Evolutionary conservation across 1,140 invertebrate genomes (phyloP), one percentile per base, ranked within the genome.

Genomic region (Zophobas atratus): DNA sequence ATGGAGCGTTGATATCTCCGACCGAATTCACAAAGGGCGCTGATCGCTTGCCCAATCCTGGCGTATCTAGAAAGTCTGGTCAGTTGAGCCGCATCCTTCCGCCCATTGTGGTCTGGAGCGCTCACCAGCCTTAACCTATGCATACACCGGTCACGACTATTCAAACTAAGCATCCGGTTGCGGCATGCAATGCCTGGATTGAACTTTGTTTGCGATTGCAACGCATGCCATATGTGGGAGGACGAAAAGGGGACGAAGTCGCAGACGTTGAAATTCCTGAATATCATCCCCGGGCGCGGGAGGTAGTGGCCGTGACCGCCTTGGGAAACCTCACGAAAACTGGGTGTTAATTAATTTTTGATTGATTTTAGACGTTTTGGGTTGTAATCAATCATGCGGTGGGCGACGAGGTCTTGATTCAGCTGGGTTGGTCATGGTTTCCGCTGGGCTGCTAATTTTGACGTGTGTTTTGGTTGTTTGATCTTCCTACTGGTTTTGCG

Each of bases 91-190:
- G 67, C 73, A 79, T 79, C 78, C 78, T 79, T 79, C 78, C 78
- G 78, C 73, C 78, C 78, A 79, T 79, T 79, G 75, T 79, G 53
- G 78, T 71, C 72, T 71, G 73, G 73, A 53, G 39, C 71, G 56
- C 56, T 55, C 48, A 79, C 56, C 70, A 79, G 75, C 78, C 78
- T 79, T 79, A 79, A 79, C 78, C 78, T 79, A 79, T 79, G 70
- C 8, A 46, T 79, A 63, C 63, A 32, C 51, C 35, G 74, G 76
- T 79, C 78, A 79, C 78, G 78, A 79, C 75, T 73, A 77, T 77
- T 73, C 78, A 73, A 79, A 79, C 46, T 76, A 48, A 60, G 78
- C 46, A 79, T 79, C 78, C 78, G 78, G 78, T 77, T 79, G 51
- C 67, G 20, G 78, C 70, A 79, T 76, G 75, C 78, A 79, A 79